Conservation (phyloP, 2,113 vertebrate genomes). For the Columbina picui region DNA sequence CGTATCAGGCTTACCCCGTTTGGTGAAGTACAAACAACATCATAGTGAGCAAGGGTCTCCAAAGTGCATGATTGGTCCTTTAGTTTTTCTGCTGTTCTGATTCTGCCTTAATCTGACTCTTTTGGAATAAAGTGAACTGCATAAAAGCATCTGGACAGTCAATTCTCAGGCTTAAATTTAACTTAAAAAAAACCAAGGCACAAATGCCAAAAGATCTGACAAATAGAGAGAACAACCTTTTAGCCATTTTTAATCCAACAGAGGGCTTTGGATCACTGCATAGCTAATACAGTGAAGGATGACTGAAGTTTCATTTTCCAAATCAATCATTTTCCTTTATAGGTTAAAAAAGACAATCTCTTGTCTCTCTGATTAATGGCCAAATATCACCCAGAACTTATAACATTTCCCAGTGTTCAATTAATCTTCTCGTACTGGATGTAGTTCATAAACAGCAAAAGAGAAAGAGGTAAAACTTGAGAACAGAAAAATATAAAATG, state of each 20-base stretch:
- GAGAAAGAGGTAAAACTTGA: background rate
- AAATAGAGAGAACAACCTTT: background rate
- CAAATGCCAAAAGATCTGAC: background rate
- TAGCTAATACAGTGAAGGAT: background rate
- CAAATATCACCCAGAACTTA: background rate
- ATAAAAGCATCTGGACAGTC: background rate
- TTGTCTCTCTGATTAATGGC: constrained; percentile 8
- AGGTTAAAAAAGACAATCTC: background rate
- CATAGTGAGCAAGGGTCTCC: background rate
- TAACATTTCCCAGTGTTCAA: background rate
- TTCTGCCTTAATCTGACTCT: background rate
- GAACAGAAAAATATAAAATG: background rate
- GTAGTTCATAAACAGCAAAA: constrained; percentile 12
- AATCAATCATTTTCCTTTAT: constrained; percentile 23
- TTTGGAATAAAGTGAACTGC: background rate
- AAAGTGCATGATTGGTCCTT: background rate
- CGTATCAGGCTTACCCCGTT: background rate
- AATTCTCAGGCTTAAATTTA: background rate
- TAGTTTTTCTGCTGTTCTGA: background rate
- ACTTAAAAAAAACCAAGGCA: background rate
- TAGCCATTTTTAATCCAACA: constrained; percentile 20
- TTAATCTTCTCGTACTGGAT: constrained; percentile 46
- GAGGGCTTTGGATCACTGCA: background rate
- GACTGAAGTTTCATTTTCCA: constrained; percentile 15
- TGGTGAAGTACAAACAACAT: background rate